Conservation (phyloP, 2,113 vertebrate species). For the Raphicerus campestris region DNA sequence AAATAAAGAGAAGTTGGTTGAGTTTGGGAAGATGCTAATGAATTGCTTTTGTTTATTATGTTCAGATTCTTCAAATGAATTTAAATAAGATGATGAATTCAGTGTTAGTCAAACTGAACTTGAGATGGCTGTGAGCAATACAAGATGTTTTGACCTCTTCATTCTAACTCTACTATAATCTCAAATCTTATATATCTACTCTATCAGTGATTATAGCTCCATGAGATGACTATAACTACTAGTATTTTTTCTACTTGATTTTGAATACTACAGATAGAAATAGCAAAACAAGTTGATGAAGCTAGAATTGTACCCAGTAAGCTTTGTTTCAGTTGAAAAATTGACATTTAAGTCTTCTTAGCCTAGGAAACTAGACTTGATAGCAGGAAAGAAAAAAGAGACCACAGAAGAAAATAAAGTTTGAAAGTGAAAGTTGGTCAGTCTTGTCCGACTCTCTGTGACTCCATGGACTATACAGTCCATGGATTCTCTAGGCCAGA, state of each 20-base stretch:
- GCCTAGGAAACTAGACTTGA: background rate
- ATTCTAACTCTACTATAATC: background rate
- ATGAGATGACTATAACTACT: slow-evolving; percentile 4
- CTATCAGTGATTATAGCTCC: background rate
- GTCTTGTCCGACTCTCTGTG: background rate
- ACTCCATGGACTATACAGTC: background rate
- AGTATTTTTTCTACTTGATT: background rate
- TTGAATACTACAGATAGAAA: slow-evolving; percentile 10
- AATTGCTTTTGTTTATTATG: slow-evolving; percentile 35
- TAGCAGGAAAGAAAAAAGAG: background rate
- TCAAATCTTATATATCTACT: background rate
- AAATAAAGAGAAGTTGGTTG: background rate
- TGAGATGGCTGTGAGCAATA: background rate
- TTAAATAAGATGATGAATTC: background rate
- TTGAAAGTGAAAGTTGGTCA: background rate
- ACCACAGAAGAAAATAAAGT: background rate
- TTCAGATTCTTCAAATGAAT: background rate
- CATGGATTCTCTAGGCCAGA: background rate
- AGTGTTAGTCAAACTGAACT: background rate
- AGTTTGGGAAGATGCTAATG: background rate
- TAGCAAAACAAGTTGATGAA: background rate
- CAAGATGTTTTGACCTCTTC: background rate
- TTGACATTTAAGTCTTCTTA: background rate
- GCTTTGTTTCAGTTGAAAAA: slow-evolving; percentile 13
- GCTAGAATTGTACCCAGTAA: background rate